Evolutionary conservation across 1,140 invertebrate species (phyloP).

Genomic region (Acromyrmex charruanus): DNA sequence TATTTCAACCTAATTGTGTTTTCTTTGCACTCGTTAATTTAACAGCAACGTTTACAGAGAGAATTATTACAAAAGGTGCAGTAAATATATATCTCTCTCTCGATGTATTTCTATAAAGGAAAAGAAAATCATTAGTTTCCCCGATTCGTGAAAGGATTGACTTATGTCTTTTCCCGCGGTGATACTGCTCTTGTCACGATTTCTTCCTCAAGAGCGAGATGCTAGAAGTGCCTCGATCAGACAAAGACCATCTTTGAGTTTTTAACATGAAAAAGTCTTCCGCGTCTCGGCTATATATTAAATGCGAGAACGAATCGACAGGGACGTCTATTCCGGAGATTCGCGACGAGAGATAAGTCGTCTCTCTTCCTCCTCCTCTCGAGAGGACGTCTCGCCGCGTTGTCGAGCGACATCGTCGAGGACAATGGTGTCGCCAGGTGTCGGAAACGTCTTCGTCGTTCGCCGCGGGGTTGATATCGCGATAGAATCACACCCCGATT

Average conservation of each 20-base stretch:
- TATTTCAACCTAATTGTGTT: too few species aligned
- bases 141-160: slow-evolving; percentile 26
- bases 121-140: slow-evolving; percentile 37
- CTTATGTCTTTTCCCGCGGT: background rate
- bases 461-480: slow-evolving; percentile 69
- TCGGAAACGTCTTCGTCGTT: slow-evolving; percentile 70
- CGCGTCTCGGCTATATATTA: slow-evolving; percentile 42
- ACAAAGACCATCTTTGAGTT: slow-evolving; percentile 19
- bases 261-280: slow-evolving; percentile 31
- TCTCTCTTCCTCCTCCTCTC: slow-evolving; percentile 26
- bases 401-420: slow-evolving; percentile 36
- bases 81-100: too few species aligned
- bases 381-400: slow-evolving; percentile 49
- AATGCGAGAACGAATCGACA: slow-evolving; percentile 45
- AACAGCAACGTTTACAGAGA: background rate
- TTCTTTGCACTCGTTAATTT: background rate
- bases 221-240: slow-evolving; percentile 1
- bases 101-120: background rate
- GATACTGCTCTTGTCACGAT: slow-evolving; percentile 30
- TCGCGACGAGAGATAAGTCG: slow-evolving; percentile 63
- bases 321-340: slow-evolving; percentile 32
- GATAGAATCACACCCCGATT: slow-evolving; percentile 70
- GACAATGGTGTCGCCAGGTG: slow-evolving; percentile 70
- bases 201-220: slow-evolving; percentile 16
- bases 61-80: background rate